Evolutionary conservation across 23 tunicate genomes (phyloP).

Genomic region (Botrylloides violaceus): DNA sequence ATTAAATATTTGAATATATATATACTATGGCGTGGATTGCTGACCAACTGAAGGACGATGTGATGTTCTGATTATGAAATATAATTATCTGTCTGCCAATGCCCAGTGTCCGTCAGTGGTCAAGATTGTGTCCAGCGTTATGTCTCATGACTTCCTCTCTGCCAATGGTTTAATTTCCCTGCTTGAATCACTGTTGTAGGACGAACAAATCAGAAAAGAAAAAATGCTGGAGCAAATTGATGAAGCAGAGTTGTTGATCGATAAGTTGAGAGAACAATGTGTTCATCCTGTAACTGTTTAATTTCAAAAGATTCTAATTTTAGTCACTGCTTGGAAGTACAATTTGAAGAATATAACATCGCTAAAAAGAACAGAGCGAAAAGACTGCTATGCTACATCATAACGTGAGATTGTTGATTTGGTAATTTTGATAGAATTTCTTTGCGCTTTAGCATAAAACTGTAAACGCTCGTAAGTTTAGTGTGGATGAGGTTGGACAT

Average conservation of each 20-base stretch:
- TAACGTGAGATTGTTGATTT: slow-evolving; percentile 23
- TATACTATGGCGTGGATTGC: too few species aligned
- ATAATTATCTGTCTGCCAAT: too few species aligned
- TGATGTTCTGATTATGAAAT: too few species aligned
- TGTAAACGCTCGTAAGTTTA: too few species aligned
- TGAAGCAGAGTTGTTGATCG: slow-evolving; percentile 16
- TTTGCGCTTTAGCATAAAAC: too few species aligned
- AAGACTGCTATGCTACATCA: slow-evolving; percentile 6
- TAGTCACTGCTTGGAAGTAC: slow-evolving; percentile 25
- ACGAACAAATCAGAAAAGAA: slow-evolving; percentile 14
- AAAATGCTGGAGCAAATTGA: slow-evolving; percentile 15
- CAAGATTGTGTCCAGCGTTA: too few species aligned
- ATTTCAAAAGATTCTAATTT: neutral
- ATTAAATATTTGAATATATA: too few species aligned
- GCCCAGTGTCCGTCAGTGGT: too few species aligned
- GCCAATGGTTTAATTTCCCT: neutral
- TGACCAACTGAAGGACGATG: too few species aligned
- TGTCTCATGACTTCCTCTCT: neutral
- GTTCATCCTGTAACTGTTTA: neutral
- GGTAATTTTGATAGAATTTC: too few species aligned
- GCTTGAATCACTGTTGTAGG: neutral
- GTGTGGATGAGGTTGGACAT: too few species aligned
- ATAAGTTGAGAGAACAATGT: slow-evolving; percentile 17
- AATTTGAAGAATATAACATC: slow-evolving; percentile 16
- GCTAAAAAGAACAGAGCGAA: slow-evolving; percentile 7